These are phyloP conservation scores for Saccostrea echinata DNA, from an alignment of 1,140 invertebrate species.

Conservation along the genomic window DNA sequence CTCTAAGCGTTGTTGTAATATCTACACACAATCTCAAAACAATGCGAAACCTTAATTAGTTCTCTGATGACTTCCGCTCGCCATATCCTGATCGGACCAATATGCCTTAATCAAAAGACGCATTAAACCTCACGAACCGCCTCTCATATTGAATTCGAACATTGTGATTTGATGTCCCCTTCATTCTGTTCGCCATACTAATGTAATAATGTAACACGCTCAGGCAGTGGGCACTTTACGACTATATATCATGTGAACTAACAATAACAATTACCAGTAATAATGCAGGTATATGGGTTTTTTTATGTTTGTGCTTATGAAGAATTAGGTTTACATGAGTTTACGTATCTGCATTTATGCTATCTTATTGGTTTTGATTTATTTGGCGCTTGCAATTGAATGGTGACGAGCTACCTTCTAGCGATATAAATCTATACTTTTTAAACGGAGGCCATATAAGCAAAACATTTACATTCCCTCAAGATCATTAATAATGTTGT, in stretches of 20 bases:
- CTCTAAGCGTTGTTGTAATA: not conserved
- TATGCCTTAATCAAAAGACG: not conserved
- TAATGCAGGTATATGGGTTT: too few relatives aligned
- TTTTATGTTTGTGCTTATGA: too few relatives aligned
- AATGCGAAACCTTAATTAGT: not conserved
- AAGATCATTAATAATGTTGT: too few relatives aligned
- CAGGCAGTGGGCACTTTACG: not conserved
- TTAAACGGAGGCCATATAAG: too few relatives aligned
- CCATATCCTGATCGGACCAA: not conserved
- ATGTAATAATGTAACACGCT: not conserved
- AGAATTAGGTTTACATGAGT: too few relatives aligned
- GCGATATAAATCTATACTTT: too few relatives aligned
- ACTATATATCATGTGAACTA: not conserved
- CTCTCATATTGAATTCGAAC: not conserved
- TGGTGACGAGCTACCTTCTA: too few relatives aligned
- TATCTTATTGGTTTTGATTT: too few relatives aligned
- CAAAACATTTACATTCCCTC: too few relatives aligned
- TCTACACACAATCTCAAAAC: slow-evolving; percentile 15
- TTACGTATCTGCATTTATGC: too few relatives aligned
- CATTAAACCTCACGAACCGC: not conserved
- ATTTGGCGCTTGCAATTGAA: too few relatives aligned
- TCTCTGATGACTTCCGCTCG: slow-evolving; percentile 23
- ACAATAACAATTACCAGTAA: too few relatives aligned
- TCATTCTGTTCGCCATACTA: not conserved
- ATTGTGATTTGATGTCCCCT: not conserved